phyloP scores from a whole-genome alignment of 2,888 invertebrate species.

The Aphidoletes aphidimyza region DNA sequence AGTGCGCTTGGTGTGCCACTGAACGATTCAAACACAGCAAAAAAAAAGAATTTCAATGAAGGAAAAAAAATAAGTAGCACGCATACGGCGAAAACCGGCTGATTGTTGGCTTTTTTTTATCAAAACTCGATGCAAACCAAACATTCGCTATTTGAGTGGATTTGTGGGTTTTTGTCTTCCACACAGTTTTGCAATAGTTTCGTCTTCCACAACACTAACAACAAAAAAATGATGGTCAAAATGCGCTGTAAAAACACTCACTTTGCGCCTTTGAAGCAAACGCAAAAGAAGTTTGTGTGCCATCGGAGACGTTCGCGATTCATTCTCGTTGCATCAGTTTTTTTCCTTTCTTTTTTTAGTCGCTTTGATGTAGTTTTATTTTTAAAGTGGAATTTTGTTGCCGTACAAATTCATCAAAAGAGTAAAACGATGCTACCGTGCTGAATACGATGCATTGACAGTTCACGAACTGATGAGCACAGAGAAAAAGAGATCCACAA shows the following conservation, averaged over 20 bases:
- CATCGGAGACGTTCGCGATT: not conserved
- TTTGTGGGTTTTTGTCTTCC: not conserved
- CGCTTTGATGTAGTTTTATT: not conserved
- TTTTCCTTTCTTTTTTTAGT: not conserved
- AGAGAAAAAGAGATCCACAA: not conserved
- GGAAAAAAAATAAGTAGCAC: not conserved
- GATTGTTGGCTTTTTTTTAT: conserved; percentile 3
- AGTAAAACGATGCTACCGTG: not conserved
- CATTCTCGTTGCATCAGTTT: not conserved
- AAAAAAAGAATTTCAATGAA: not conserved
- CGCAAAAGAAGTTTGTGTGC: not conserved
- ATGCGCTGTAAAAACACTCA: too few species aligned
- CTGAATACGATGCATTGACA: not conserved
- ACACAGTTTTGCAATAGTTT: conserved; percentile 20
- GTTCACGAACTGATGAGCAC: not conserved
- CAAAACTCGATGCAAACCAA: not conserved
- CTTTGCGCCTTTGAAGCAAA: too few species aligned
- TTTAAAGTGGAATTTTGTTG: not conserved
- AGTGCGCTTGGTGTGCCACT: conserved; percentile 6
- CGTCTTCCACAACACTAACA: not conserved
- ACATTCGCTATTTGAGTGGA: not conserved
- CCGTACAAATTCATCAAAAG: conserved; percentile 25
- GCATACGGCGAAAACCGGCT: conserved; percentile 19
- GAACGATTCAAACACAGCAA: not conserved
- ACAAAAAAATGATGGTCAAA: not conserved